Conservation (phyloP, 1,140 invertebrate genomes). For the Carcinoscorpius rotundicauda region DNA sequence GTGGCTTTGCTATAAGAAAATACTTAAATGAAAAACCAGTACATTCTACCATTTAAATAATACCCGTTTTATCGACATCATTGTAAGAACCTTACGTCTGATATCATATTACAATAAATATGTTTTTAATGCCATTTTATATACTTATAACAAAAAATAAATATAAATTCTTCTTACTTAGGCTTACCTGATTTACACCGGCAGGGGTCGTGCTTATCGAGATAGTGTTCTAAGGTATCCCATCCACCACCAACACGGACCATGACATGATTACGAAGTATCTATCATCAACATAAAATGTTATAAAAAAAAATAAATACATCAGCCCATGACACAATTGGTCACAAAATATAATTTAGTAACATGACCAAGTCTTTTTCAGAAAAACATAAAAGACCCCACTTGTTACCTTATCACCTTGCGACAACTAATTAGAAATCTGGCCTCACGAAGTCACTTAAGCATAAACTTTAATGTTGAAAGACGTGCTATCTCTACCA, state of each 20-base stretch:
- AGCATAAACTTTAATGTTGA: no score
- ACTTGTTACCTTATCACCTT: no score
- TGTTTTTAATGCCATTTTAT: neutral
- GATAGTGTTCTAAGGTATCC: constrained; percentile 90
- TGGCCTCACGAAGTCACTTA: no score
- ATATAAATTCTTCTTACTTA: constrained; percentile 1
- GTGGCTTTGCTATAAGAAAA: no score
- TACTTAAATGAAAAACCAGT: neutral
- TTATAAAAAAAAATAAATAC: neutral
- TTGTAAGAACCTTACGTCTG: neutral
- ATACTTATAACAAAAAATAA: neutral
- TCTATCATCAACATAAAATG: constrained; percentile 42
- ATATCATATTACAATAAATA: neutral
- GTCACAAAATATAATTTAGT: no score
- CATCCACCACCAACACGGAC: constrained; percentile 93
- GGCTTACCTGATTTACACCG: constrained; percentile 55
- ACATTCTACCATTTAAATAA: neutral
- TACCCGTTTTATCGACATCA: neutral
- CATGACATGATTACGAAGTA: constrained; percentile 93
- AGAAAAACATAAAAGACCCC: no score
- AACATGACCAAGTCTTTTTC: no score
- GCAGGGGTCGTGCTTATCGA: constrained; percentile 94
- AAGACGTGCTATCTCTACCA: no score
- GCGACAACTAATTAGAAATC: no score
- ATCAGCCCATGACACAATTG: no score